Base-by-base conservation (phyloP, 2,113 vertebrate genomes). In the Phrynocephalus versicolor region DNA sequence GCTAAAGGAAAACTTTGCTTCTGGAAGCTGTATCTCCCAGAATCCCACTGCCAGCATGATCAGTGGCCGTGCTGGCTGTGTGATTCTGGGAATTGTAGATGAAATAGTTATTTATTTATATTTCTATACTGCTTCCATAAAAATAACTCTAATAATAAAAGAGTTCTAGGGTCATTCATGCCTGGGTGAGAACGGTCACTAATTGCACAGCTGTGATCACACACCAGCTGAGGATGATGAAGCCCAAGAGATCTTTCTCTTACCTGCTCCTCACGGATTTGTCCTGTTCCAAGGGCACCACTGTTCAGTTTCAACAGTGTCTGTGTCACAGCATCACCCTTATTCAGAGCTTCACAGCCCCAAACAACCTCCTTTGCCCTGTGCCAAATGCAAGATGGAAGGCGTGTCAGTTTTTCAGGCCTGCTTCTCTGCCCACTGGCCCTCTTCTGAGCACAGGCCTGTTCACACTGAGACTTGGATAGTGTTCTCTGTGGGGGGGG, bases 331-430 rank as follows among this genome's bases (percentile, higher is more conserved):
- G 62, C 73, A n/a, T 10, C 15, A 1, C 30, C 0, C 18, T 72
- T n/a, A 27, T 15, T 12, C 7, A 2, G 4, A n/a, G 0, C 55
- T 9, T 1, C 55, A 2, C 1, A 14, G 25, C 6, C 39, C 12
- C 30, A 19, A 75, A n/a, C 18, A 51, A n/a, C 45, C 27, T 75
- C 60, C 41, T 78, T 76, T 69, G 13, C 6, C 60, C 92, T 92
- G 39, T 5, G 27, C 37, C 64, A 45, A 74, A 18, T 23, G 58
- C 23, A 78, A 58, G 35, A 67, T 10, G 10, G 45, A 35, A 16
- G 30, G 45, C 15, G 19, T 33, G 2, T 41, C 21, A 83, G 33
- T 15, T 33, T 16, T 45, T 70, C 6, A 57, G 13, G 21, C 27
- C 16, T 10, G 57, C 25, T 25, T 30, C 51, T 65, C 27, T 57